Evolutionary conservation across 2,888 invertebrate genomes (phyloP).

Genomic region (Ellobium chinense): DNA sequence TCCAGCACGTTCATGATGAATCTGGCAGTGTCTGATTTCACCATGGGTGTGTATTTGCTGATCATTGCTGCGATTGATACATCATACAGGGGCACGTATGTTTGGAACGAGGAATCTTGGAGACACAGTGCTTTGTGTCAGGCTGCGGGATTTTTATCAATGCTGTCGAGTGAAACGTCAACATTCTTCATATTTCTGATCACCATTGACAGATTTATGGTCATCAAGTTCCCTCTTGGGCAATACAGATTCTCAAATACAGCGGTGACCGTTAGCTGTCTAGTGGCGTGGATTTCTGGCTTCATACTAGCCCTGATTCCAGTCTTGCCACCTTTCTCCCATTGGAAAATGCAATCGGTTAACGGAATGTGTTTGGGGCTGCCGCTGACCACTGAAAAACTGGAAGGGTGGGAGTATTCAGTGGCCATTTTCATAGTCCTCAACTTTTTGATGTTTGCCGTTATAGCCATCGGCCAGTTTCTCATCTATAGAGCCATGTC

Average conservation of each 20-base stretch:
- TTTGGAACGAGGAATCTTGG: constrained; percentile 59
- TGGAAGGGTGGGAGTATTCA: constrained; percentile 76
- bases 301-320: constrained; percentile 68
- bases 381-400: constrained; percentile 72
- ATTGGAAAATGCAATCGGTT: constrained; percentile 41
- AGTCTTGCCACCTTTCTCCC: constrained; percentile 54
- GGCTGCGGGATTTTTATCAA: constrained; percentile 58
- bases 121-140: constrained; percentile 54
- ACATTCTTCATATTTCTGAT: constrained; percentile 83
- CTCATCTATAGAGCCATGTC: constrained; percentile 75
- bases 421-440: constrained; percentile 71
- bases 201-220: constrained; percentile 83
- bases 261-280: constrained; percentile 56
- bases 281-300: constrained; percentile 65
- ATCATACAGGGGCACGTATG: constrained; percentile 55
- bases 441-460: constrained; percentile 70
- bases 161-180: constrained; percentile 82
- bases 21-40: constrained; percentile 54
- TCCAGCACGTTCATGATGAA: constrained; percentile 18
- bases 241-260: constrained; percentile 57
- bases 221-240: constrained; percentile 82
- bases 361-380: constrained; percentile 74
- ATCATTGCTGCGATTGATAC: constrained; percentile 57
- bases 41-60: constrained; percentile 62
- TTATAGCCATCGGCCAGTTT: constrained; percentile 71